Conservation (phyloP, 2,797 vertebrate species). For the Chloroceryle inda region DNA sequence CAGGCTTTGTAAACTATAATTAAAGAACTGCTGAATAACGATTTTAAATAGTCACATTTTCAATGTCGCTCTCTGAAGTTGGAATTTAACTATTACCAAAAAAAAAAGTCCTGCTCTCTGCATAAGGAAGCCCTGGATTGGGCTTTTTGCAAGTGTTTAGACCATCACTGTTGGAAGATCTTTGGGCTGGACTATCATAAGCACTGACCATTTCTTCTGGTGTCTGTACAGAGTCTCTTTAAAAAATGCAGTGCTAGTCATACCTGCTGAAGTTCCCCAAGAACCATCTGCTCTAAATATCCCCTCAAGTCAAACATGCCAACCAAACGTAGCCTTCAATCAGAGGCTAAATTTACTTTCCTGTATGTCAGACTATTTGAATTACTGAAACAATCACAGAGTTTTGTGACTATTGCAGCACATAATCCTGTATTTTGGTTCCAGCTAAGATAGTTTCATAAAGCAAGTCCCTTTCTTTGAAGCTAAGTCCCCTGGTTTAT, state of each 20-base stretch:
- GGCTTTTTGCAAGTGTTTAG: neutral
- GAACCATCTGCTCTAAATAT: neutral
- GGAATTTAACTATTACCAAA: neutral
- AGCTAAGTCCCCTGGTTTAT: neutral
- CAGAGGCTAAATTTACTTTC: conserved; percentile 7
- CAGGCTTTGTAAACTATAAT: neutral
- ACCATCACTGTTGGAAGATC: neutral
- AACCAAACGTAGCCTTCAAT: neutral
- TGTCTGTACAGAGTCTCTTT: neutral
- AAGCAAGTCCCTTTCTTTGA: neutral
- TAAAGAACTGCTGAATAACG: neutral
- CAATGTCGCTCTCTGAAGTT: neutral
- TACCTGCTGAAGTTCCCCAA: neutral
- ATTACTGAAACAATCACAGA: neutral
- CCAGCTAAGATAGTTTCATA: neutral
- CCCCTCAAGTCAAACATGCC: neutral
- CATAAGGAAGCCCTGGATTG: rapidly evolving
- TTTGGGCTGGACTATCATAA: neutral
- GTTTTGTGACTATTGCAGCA: neutral
- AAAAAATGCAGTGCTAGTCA: neutral
- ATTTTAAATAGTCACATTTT: conserved; percentile 1
- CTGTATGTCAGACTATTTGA: neutral
- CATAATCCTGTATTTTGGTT: neutral
- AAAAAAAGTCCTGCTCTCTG: neutral
- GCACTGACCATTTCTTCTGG: neutral